Percentiles rank a stretch among this genome's conserved stretches.
Evolutionary conservation across 2,888 invertebrate genomes (phyloP).

Genomic region (Epistrophe eligans): DNA sequence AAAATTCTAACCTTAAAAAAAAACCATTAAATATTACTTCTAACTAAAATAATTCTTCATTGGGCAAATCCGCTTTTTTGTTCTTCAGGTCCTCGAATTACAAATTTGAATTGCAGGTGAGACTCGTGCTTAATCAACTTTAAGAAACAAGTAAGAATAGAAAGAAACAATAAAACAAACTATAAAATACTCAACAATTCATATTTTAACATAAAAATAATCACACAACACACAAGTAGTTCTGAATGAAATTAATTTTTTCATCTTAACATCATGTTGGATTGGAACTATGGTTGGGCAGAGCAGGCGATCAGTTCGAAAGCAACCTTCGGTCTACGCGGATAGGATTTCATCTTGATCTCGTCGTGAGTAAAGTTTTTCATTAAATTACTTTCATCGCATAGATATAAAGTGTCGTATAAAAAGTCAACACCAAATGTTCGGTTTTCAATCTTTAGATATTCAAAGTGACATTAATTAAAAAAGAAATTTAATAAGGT

Average conservation of each 20-base stretch:
- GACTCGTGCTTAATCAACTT: background rate
- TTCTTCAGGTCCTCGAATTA: background rate
- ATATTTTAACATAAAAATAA: background rate
- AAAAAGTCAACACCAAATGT: background rate
- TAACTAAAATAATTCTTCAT: too few relatives aligned
- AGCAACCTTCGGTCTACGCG: conserved; percentile 51
- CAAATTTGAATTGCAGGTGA: background rate
- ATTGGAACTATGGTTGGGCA: conserved; percentile 15
- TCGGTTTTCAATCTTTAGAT: background rate
- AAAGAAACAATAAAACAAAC: background rate
- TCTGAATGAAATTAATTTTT: conserved; percentile 31
- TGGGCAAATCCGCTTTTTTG: too few relatives aligned
- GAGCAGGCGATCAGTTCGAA: conserved; percentile 51
- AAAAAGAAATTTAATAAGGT: background rate
- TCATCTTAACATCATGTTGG: background rate
- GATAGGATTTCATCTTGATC: conserved; percentile 33
- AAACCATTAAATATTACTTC: too few relatives aligned
- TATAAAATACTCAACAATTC: background rate
- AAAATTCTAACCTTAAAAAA: too few relatives aligned
- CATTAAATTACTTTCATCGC: background rate
- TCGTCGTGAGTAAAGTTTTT: background rate
- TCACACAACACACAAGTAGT: background rate
- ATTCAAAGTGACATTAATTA: background rate
- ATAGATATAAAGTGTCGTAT: background rate
- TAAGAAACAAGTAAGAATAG: background rate